A percentile compares a stretch with the other conserved stretches of the same genome.
Conservation (phyloP, 1,140 invertebrate genomes). For the Dysdera silvatica region DNA sequence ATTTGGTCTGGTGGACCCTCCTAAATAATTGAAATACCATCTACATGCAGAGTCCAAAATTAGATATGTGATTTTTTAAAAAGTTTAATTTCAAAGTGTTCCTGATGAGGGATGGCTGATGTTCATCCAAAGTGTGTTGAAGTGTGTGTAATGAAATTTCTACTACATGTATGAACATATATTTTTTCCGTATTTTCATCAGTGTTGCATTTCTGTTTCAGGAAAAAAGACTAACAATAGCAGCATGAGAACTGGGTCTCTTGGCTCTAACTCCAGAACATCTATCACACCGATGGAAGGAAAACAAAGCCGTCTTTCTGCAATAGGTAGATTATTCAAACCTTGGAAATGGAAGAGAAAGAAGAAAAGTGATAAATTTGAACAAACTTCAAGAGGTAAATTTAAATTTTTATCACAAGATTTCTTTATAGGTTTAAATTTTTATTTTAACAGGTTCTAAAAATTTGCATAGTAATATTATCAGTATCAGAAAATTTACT, state of each 20-base stretch:
- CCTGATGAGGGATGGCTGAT: neutral
- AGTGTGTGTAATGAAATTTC: neutral
- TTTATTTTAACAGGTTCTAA: too few species aligned
- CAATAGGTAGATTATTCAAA: slow-evolving; percentile 88
- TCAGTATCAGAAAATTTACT: too few species aligned
- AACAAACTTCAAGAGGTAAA: slow-evolving; percentile 87
- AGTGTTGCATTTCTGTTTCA: neutral
- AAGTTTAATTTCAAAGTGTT: neutral
- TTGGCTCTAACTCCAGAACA: slow-evolving; percentile 26
- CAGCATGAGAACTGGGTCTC: slow-evolving; percentile 28
- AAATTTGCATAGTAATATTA: too few species aligned
- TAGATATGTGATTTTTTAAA: neutral
- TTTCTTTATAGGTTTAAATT: too few species aligned
- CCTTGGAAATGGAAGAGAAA: slow-evolving; percentile 99
- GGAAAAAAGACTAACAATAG: slow-evolving; percentile 26
- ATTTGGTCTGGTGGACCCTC: too few species aligned
- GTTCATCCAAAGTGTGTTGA: neutral
- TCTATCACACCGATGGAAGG: slow-evolving; percentile 24
- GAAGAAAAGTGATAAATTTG: slow-evolving; percentile 96
- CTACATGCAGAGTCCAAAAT: neutral
- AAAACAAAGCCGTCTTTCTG: slow-evolving; percentile 70
- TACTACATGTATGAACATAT: neutral
- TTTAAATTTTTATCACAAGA: too few species aligned
- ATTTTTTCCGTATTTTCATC: neutral
- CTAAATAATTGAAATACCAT: too few species aligned